Evolutionary conservation across 1,140 invertebrate species (phyloP), one percentile per base, ranked within the genome.

Genomic region (Musca vetustissima): DNA sequence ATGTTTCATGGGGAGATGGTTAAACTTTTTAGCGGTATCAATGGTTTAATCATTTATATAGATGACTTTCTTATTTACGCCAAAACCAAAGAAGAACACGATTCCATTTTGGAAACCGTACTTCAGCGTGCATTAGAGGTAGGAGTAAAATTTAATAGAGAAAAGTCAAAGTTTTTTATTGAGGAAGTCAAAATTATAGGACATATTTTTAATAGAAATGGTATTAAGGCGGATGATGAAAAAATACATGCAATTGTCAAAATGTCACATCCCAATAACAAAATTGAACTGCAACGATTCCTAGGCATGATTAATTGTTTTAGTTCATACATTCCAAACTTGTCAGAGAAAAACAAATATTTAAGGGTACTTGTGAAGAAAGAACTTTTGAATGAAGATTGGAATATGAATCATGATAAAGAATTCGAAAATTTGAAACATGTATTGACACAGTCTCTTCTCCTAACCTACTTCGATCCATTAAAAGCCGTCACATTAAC

Each of bases 21-120:
- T 15, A 71, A 76, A 70, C 69, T 72, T 43, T 74, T 85, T n/a
- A n/a, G n/a, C n/a, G n/a, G n/a, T n/a, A n/a, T n/a, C 6, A 13
- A 66, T 25, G 76, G 80, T n/a, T 72, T 84, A 13, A 72, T 72
- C 50, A 71, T 78, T 9, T 81, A 80, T 57, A 68, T 80, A 71
- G 80, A 83, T 72, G 78, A 83, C 64, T 73, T 83, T 14, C 52
- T 83, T 2, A 70, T 83, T 8, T 70, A 67, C 55, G 79, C 52
- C 13, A 32, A 48, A 25, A 75, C 69, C 13, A 65, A 65, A 48
- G 70, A 68, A 43, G 69, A 77, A 61, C 73, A 81, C 72, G 76
- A 79, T 71, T 36, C 69, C 36, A 77, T 69, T 48, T 68, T 84
- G 24, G 47, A 24, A 47, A 57, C 68, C 48, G 71, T 84, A 8